Evolutionary conservation across 2,888 invertebrate species (phyloP).

Genomic region (Xestia c-nigrum): DNA sequence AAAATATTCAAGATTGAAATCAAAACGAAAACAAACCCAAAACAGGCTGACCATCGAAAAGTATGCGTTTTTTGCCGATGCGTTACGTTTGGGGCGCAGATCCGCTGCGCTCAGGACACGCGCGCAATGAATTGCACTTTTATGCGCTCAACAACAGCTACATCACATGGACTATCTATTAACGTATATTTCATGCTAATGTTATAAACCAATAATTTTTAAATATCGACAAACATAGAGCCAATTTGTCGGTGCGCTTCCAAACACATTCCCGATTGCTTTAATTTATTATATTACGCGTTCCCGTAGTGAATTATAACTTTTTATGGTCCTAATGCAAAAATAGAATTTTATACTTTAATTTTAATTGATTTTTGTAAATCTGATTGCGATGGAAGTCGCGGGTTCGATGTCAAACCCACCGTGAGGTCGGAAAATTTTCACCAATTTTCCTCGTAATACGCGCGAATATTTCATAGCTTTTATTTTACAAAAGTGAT

Average conservation of each 20-base stretch:
- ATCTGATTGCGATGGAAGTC: conserved; percentile 58
- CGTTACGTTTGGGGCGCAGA: conserved; percentile 33
- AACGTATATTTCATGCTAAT: conserved; percentile 37
- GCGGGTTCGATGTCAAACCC: conserved; percentile 75
- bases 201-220: conserved; percentile 54
- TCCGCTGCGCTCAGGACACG: conserved; percentile 44
- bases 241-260: conserved; percentile 15
- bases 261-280: conserved; percentile 38
- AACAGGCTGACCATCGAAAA: conserved; percentile 1
- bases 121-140: conserved; percentile 56
- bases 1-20: background rate
- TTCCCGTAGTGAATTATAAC: conserved; percentile 40
- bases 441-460: conserved; percentile 83
- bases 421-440: conserved; percentile 84
- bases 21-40: background rate
- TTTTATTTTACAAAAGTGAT: conserved; percentile 71
- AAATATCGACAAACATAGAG: conserved; percentile 35
- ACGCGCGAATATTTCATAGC: conserved; percentile 65
- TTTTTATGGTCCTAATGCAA: conserved; percentile 49
- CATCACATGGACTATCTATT: conserved; percentile 21
- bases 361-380: conserved; percentile 59
- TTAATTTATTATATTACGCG: conserved; percentile 45
- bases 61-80: conserved; percentile 18
- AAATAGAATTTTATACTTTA: conserved; percentile 46
- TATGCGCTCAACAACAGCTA: conserved; percentile 32